Evolutionary conservation across 2,797 vertebrate genomes (phyloP).

Genomic region (Rhyacichthys aspro): DNA sequence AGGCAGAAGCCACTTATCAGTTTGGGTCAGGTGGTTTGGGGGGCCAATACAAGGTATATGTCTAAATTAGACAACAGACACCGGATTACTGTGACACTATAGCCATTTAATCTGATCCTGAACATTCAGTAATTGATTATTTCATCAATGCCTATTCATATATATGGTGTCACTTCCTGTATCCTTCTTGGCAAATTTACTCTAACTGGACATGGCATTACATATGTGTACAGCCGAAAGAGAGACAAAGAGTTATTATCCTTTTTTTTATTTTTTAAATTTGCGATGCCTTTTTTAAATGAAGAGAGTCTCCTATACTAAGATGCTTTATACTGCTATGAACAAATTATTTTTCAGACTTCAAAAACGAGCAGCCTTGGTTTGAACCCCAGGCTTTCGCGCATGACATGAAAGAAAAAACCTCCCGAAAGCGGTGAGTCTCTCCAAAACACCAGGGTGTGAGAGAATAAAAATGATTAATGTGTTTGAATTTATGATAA

Average conservation of each 20-base stretch:
- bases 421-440: constrained; percentile 1
- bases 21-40: constrained; percentile 25
- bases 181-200: no score
- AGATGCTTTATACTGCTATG: constrained; percentile 5
- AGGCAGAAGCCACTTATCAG: constrained; percentile 17
- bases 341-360: constrained; percentile 20
- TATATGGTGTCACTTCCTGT: no score
- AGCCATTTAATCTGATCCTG: no score
- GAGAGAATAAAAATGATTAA: constrained; percentile 25
- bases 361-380: constrained; percentile 4
- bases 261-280: no score
- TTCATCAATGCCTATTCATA: no score
- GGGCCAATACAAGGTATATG: constrained; percentile 20
- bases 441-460: constrained; percentile 3
- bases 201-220: no score
- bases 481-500: constrained; percentile 33
- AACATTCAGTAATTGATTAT: no score
- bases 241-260: no score
- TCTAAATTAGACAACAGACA: neutral
- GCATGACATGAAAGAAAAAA: constrained; percentile 11
- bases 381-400: constrained; percentile 24
- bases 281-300: neutral
- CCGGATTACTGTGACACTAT: no score
- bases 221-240: no score
- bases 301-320: neutral